These are phyloP conservation scores for Drosophila repletoides DNA, from an alignment of 1,140 invertebrate species.

Conservation along the genomic window DNA sequence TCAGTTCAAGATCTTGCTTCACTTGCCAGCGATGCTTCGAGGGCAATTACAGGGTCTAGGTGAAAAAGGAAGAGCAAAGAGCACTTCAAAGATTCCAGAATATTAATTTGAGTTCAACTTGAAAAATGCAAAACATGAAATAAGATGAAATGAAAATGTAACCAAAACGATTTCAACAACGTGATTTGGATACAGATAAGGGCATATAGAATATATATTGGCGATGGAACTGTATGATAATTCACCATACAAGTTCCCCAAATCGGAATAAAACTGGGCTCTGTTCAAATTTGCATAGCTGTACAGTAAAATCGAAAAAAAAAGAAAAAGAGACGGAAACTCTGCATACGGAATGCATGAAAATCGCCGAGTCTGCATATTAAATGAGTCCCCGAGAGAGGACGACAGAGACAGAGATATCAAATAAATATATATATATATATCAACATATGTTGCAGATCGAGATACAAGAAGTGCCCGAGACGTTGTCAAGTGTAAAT, in stretches of 20 bases:
- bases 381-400: constrained; percentile 38
- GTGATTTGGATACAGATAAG: constrained; percentile 50
- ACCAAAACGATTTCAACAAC: constrained; percentile 26
- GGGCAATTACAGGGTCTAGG: constrained; percentile 17
- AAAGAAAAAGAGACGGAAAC: constrained; percentile 41
- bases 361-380: constrained; percentile 54
- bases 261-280: constrained; percentile 53
- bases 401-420: constrained; percentile 15
- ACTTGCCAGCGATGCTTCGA: not conserved
- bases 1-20: constrained; percentile 26
- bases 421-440: not conserved
- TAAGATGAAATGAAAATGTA: constrained; percentile 2
- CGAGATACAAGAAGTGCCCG: constrained; percentile 23
- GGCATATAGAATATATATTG: constrained; percentile 41
- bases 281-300: constrained; percentile 53
- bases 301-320: constrained; percentile 15
- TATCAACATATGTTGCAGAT: too few species aligned
- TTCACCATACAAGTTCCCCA: constrained; percentile 46
- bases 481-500: constrained; percentile 49
- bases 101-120: constrained; percentile 7
- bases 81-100: not conserved
- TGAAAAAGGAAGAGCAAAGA: constrained; percentile 10
- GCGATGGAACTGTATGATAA: constrained; percentile 60
- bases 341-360: constrained; percentile 59
- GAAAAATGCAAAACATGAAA: constrained; percentile 5